Evolutionary conservation across 2,797 vertebrate species (phyloP).

Genomic region (Huso huso): DNA sequence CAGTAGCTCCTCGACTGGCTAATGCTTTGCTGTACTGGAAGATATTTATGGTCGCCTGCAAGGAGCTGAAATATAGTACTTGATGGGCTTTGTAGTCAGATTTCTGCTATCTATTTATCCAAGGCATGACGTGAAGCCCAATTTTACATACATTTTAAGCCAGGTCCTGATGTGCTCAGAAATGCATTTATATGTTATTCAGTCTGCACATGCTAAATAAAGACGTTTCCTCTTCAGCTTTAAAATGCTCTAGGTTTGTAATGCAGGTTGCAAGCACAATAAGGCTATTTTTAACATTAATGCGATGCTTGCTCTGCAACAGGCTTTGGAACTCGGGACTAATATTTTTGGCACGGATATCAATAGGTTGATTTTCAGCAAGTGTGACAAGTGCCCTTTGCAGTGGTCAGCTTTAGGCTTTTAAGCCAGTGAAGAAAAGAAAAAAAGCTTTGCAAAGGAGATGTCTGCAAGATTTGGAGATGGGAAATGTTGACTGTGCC

Average conservation of each 20-base stretch:
- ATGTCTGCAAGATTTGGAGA: slow-evolving; percentile 52
- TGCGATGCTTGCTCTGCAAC: slow-evolving; percentile 48
- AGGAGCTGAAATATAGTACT: slow-evolving; percentile 15
- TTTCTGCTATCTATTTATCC: slow-evolving; percentile 24
- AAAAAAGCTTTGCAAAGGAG: slow-evolving; percentile 54
- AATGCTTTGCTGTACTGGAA: slow-evolving; percentile 17
- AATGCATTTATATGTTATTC: slow-evolving; percentile 31
- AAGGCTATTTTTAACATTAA: slow-evolving; percentile 23
- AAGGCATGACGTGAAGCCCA: slow-evolving; percentile 35
- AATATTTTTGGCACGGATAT: slow-evolving; percentile 56
- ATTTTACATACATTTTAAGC: slow-evolving; percentile 33
- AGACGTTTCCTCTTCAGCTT: slow-evolving; percentile 53
- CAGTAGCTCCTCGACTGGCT: slow-evolving; percentile 18
- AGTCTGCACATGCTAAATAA: slow-evolving; percentile 55
- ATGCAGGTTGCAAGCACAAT: slow-evolving; percentile 55
- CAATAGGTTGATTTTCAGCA: slow-evolving; percentile 71
- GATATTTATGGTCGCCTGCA: slow-evolving; percentile 24
- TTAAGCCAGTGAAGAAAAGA: slow-evolving; percentile 58
- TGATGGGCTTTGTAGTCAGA: slow-evolving; percentile 25
- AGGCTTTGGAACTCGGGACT: slow-evolving; percentile 52
- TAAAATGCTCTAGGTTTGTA: slow-evolving; percentile 58
- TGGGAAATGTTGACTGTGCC: slow-evolving; percentile 58
- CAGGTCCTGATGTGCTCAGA: slow-evolving; percentile 44
- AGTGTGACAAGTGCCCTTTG: slow-evolving; percentile 66
- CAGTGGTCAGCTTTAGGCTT: slow-evolving; percentile 75